Percentiles rank a stretch among this genome's conserved stretches.
These are phyloP conservation scores for Argynnis bischoffii DNA, from an alignment of 2,888 invertebrate species.

Conservation along the genomic window DNA sequence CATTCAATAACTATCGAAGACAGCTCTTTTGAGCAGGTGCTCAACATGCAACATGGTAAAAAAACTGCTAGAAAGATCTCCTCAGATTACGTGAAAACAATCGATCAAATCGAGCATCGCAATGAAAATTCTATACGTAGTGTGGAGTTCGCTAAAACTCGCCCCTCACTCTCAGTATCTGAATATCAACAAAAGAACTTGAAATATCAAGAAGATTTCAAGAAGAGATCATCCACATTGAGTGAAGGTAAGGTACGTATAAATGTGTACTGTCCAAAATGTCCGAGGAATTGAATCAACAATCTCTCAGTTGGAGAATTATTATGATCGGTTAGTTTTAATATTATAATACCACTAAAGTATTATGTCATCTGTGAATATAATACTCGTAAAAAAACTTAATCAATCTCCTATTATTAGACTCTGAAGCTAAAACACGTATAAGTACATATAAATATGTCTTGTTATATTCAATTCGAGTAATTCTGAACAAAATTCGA, in stretches of 20 bases:
- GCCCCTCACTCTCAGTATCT: constrained; percentile 58
- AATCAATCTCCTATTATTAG: too few relatives aligned
- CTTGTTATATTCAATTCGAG: too few relatives aligned
- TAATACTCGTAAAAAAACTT: too few relatives aligned
- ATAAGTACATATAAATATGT: too few relatives aligned
- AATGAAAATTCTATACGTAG: constrained; percentile 55
- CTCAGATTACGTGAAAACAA: constrained; percentile 65
- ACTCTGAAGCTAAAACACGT: too few relatives aligned
- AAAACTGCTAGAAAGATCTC: constrained; percentile 62
- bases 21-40: constrained; percentile 51
- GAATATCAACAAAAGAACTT: constrained; percentile 62
- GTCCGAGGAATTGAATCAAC: too few relatives aligned
- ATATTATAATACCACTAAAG: too few relatives aligned
- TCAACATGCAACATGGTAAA: constrained; percentile 60
- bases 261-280: too few relatives aligned
- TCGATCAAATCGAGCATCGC: constrained; percentile 54
- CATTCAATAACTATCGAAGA: constrained; percentile 44
- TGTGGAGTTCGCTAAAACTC: constrained; percentile 58
- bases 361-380: too few relatives aligned
- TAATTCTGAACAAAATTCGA: too few relatives aligned
- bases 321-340: too few relatives aligned
- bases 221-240: neutral
- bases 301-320: too few relatives aligned
- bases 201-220: constrained; percentile 45
- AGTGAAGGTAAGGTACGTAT: neutral